Percentiles rank a stretch among this genome's conserved stretches.
Conservation (phyloP, 2,113 vertebrate genomes). For the Gymnarchus niloticus region DNA sequence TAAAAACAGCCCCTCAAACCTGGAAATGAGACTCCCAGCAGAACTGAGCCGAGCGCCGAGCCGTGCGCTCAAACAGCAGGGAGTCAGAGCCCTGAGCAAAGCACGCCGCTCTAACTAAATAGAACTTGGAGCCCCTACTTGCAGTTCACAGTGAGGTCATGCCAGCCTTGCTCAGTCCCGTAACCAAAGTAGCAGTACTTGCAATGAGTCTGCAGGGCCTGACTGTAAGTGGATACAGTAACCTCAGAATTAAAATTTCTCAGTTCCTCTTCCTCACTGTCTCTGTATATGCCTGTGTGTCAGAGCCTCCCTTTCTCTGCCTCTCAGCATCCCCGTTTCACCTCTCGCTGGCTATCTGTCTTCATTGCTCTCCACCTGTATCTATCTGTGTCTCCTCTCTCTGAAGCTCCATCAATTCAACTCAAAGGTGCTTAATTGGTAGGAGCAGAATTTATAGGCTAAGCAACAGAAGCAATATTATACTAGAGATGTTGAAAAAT, state of each 20-base stretch:
- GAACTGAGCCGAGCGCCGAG: background rate
- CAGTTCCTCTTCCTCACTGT: background rate
- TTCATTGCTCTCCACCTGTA: background rate
- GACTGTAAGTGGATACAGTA: background rate
- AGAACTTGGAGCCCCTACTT: background rate
- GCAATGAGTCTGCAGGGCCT: background rate
- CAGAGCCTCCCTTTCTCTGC: background rate
- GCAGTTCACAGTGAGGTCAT: background rate
- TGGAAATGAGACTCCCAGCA: background rate
- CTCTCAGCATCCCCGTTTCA: too few species aligned
- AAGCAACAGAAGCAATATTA: too few species aligned
- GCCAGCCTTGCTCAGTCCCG: too few species aligned
- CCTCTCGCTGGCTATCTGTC: background rate
- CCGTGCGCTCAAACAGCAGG: background rate
- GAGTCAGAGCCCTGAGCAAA: background rate
- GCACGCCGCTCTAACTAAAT: background rate
- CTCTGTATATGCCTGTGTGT: background rate
- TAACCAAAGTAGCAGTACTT: background rate
- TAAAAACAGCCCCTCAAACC: background rate
- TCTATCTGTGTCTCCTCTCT: background rate
- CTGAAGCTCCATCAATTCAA: background rate
- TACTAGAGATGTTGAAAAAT: background rate
- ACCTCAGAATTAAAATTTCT: background rate
- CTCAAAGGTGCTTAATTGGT: background rate
- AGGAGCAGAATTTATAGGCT: background rate